Conservation (phyloP, 2,797 vertebrate genomes). For the Clarias laeviceps region DNA sequence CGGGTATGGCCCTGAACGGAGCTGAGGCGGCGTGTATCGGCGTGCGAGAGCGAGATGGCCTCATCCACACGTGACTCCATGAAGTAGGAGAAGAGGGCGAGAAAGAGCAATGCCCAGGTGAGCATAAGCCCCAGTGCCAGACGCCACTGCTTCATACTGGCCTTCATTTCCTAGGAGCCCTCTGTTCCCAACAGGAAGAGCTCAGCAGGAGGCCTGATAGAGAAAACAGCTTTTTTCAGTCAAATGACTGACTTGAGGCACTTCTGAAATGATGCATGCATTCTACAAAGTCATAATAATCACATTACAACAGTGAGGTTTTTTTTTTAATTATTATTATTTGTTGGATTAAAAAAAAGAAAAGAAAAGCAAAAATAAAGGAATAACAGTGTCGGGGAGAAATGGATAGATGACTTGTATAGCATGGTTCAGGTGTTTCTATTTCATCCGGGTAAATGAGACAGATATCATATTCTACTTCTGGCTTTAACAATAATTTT, state of each 20-base stretch:
- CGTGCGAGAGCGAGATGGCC: conserved; percentile 79
- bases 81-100: conserved; percentile 92
- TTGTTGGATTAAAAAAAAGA: background rate
- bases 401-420: background rate
- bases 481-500: background rate
- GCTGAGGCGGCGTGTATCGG: conserved; percentile 84
- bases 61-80: conserved; percentile 86
- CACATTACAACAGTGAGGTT: background rate
- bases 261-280: background rate
- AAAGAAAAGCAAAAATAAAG: background rate
- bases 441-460: background rate
- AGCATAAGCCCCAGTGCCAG: conserved; percentile 88
- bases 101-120: conserved; percentile 91
- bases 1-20: conserved; percentile 78
- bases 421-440: background rate
- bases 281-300: background rate
- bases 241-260: background rate
- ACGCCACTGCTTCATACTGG: conserved; percentile 87
- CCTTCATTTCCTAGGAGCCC: conserved; percentile 70
- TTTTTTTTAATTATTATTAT: background rate
- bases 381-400: background rate
- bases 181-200: conserved; percentile 38
- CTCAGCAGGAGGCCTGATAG: conserved; percentile 53
- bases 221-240: background rate
- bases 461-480: background rate